Conservation (phyloP, 92 coral and sea anemone species). For the Paramuricea clavata region DNA sequence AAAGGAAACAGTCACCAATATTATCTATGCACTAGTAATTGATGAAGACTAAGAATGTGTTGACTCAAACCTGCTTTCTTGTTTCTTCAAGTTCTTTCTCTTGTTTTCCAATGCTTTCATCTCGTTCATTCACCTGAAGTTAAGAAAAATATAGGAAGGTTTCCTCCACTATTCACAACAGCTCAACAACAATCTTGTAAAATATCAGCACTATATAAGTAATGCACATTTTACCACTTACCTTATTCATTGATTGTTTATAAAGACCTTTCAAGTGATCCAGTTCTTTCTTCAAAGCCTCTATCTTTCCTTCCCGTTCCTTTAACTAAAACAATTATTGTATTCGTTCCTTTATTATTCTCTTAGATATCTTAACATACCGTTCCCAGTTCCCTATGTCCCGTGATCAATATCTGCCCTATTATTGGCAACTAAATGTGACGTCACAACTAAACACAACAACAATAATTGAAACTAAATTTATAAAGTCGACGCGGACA, state of each 20-base stretch:
- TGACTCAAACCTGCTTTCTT: slow-evolving; percentile 72
- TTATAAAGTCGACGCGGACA: neutral
- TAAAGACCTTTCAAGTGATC: slow-evolving; percentile 77
- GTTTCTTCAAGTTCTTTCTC: slow-evolving; percentile 80
- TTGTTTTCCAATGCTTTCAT: slow-evolving; percentile 76
- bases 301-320: slow-evolving; percentile 78
- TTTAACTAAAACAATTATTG: slow-evolving; percentile 85
- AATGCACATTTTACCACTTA: slow-evolving; percentile 2
- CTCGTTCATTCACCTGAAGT: slow-evolving; percentile 75
- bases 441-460: too few species aligned
- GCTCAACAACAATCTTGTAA: neutral
- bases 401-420: too few species aligned
- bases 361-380: too few species aligned
- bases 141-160: neutral
- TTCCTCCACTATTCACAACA: neutral
- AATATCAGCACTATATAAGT: neutral
- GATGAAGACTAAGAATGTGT: neutral
- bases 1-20: too few species aligned
- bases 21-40: too few species aligned
- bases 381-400: too few species aligned
- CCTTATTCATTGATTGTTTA: slow-evolving; percentile 82
- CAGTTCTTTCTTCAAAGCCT: slow-evolving; percentile 75
- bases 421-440: too few species aligned
- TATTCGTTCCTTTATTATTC: too few species aligned
- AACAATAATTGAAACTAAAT: neutral